These are phyloP conservation scores for Rhagoletis pomonella DNA, from an alignment of 1,140 invertebrate genomes.

Conservation along the genomic window DNA sequence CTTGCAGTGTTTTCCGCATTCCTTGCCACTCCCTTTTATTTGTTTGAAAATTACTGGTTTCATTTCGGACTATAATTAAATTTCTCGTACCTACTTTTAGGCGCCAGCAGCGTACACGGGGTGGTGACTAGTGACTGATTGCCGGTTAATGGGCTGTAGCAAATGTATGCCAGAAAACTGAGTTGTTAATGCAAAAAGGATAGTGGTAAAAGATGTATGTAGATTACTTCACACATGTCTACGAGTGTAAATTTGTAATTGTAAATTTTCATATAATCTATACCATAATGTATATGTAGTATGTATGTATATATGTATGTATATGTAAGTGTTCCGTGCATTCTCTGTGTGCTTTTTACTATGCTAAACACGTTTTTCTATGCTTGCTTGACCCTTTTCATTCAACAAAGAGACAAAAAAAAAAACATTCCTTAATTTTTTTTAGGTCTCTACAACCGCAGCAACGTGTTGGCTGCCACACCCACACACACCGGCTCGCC, in stretches of 20 bases:
- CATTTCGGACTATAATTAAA: slow-evolving; percentile 46
- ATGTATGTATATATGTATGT: not conserved
- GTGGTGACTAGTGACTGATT: slow-evolving; percentile 36
- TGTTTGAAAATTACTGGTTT: slow-evolving; percentile 45
- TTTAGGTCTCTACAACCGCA: not conserved
- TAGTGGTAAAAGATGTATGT: not conserved
- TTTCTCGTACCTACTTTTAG: slow-evolving; percentile 15
- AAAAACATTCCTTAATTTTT: not conserved
- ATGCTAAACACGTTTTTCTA: slow-evolving; percentile 16
- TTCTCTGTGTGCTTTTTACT: not conserved
- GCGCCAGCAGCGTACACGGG: not conserved
- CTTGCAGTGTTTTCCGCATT: too few relatives aligned
- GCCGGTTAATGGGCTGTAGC: slow-evolving; percentile 28
- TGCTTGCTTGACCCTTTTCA: slow-evolving; percentile 3
- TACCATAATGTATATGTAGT: too few relatives aligned
- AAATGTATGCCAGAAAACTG: not conserved
- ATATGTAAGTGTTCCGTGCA: not conserved
- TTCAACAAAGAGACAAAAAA: not conserved
- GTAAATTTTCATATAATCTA: too few relatives aligned
- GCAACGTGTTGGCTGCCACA: not conserved
- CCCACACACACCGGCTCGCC: not conserved
- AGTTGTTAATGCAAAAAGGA: not conserved
- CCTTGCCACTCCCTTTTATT: not conserved
- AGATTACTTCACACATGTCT: not conserved
- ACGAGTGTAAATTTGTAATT: not conserved